phyloP scores from a whole-genome alignment of 2,113 vertebrate genomes.

The Amphilophus citrinellus region DNA sequence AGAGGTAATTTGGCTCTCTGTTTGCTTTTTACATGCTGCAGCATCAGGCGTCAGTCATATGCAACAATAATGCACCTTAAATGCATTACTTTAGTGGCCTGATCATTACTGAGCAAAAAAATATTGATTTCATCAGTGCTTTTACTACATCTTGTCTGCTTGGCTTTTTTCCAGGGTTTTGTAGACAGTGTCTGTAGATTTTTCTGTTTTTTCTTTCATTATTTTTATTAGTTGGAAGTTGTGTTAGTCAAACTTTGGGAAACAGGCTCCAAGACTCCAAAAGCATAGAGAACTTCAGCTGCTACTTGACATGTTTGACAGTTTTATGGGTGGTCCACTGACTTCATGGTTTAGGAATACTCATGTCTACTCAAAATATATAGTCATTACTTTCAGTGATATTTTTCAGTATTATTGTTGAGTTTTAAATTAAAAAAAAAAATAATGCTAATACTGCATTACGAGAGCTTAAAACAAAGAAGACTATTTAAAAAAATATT shows the following conservation, averaged over 20 bases:
- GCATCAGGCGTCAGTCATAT: slow-evolving; percentile 25
- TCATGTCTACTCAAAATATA: not conserved
- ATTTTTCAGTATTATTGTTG: not conserved
- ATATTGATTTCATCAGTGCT: slow-evolving; percentile 48
- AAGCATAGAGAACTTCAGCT: not conserved
- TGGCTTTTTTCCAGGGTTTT: slow-evolving; percentile 42
- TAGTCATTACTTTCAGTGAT: not conserved
- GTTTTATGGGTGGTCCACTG: not conserved
- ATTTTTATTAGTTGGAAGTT: slow-evolving; percentile 1
- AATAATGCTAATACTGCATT: not conserved
- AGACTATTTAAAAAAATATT: not conserved
- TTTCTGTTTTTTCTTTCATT: not conserved
- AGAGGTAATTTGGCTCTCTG: slow-evolving; percentile 27
- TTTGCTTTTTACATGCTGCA: slow-evolving; percentile 39
- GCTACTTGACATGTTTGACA: not conserved
- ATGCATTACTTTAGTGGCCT: slow-evolving; percentile 55
- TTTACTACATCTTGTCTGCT: slow-evolving; percentile 51
- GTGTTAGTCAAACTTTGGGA: slow-evolving; percentile 15
- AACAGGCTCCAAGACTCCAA: slow-evolving; percentile 4
- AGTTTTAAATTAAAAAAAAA: not conserved
- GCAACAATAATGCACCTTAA: slow-evolving; percentile 67
- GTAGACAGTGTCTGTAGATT: slow-evolving; percentile 15
- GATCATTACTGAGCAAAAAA: slow-evolving; percentile 52
- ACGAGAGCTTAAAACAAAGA: not conserved
- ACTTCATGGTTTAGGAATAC: not conserved